A percentile compares a stretch with the other conserved stretches of the same genome.
phyloP scores from a whole-genome alignment of 2,797 vertebrate species.

The Hemitrygon akajei region DNA sequence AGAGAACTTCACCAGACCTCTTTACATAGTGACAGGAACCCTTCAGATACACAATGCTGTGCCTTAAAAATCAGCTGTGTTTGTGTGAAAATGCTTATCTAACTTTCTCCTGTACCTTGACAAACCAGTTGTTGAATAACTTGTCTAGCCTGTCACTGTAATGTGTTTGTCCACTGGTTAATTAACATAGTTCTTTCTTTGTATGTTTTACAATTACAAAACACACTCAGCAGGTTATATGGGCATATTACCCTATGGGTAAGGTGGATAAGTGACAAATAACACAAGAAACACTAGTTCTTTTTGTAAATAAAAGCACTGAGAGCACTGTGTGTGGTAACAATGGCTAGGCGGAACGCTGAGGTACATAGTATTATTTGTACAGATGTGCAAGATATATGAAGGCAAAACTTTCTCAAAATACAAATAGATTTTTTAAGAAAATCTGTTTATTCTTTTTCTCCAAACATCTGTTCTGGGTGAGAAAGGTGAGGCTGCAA shows the following conservation, averaged over 20 bases:
- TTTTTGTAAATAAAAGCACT: constrained; percentile 97
- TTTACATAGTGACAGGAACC: neutral
- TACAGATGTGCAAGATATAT: constrained; percentile 67
- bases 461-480: neutral
- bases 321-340: constrained; percentile 76
- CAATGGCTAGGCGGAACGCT: constrained; percentile 70
- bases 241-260: constrained; percentile 99
- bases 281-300: constrained; percentile 84
- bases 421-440: constrained; percentile 48
- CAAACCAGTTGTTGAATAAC: constrained; percentile 68
- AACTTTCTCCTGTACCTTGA: constrained; percentile 59
- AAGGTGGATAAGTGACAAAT: constrained; percentile 94
- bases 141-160: constrained; percentile 81
- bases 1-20: neutral
- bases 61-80: constrained; percentile 70
- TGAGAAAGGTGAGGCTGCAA: no score
- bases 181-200: constrained; percentile 91
- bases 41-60: constrained; percentile 64
- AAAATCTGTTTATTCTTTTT: constrained; percentile 40
- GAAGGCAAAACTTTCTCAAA: constrained; percentile 67
- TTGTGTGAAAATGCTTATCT: constrained; percentile 64
- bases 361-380: constrained; percentile 73
- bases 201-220: constrained; percentile 72
- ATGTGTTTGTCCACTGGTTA: constrained; percentile 51
- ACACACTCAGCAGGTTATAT: constrained; percentile 86